These are phyloP conservation scores for Ceratosolen solmsi DNA, from an alignment of 1,140 invertebrate genomes.

Conservation along the genomic window DNA sequence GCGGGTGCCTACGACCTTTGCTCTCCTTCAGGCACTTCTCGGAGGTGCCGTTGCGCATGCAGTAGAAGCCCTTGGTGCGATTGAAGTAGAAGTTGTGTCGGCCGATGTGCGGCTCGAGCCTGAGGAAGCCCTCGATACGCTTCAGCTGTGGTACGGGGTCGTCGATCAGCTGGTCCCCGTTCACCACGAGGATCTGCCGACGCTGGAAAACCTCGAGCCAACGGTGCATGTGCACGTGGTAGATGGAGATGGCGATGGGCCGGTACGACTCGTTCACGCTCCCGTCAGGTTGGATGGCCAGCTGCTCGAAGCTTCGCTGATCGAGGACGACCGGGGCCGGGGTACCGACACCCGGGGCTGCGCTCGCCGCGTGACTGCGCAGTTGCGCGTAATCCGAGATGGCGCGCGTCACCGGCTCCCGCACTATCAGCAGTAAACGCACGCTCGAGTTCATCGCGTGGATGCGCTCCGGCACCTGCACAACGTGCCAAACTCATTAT, in stretches of 20 bases:
- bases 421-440: conserved; percentile 93
- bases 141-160: conserved; percentile 93
- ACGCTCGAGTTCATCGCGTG: conserved; percentile 94
- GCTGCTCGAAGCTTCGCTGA: conserved; percentile 83
- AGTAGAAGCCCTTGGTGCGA: conserved; percentile 97
- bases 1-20: conserved; percentile 94
- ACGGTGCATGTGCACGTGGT: conserved; percentile 86
- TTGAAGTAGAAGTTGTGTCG: conserved; percentile 97
- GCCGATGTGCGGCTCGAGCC: conserved; percentile 83
- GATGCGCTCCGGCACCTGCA: conserved; percentile 87
- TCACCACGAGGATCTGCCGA: conserved; percentile 94
- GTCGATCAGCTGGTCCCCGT: conserved; percentile 95
- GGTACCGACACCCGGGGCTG: conserved; percentile 63
- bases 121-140: conserved; percentile 91
- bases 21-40: conserved; percentile 95
- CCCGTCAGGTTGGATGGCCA: conserved; percentile 85
- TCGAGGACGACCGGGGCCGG: conserved; percentile 36
- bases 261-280: conserved; percentile 87
- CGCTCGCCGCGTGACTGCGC: conserved; percentile 82
- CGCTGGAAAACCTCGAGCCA: conserved; percentile 92
- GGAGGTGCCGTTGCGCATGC: conserved; percentile 87
- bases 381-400: conserved; percentile 97
- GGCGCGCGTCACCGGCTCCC: conserved; percentile 94
- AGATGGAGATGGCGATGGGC: conserved; percentile 87
- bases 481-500: background rate